Percentiles rank a stretch among this genome's conserved stretches.
Conservation (phyloP, 1,140 invertebrate species). For the Cherax destructor region DNA sequence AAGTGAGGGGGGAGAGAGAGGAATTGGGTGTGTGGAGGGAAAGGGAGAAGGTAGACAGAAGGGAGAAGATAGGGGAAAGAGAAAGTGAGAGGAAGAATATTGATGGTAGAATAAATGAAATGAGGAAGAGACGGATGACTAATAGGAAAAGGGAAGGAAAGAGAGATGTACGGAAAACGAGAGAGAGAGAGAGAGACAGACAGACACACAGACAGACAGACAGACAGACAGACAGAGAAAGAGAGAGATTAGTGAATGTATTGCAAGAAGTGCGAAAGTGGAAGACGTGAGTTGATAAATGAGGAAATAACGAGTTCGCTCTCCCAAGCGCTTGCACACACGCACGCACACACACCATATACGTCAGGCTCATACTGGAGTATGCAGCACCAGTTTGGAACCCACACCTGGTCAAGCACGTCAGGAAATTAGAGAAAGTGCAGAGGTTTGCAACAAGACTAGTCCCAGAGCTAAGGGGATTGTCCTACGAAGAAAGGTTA, state of each 20-base stretch:
- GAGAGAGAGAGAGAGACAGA: background rate
- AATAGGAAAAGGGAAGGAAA: background rate
- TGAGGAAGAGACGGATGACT: background rate
- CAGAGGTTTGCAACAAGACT: no score
- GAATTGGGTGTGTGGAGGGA: background rate
- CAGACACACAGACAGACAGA: background rate
- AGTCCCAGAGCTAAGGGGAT: no score
- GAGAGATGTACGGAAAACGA: background rate
- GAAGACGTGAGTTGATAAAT: background rate
- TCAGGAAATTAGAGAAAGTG: no score
- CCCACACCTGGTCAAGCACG: no score
- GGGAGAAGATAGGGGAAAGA: background rate
- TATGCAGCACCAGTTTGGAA: no score
- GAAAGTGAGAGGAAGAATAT: background rate
- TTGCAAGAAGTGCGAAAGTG: background rate
- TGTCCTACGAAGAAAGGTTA: no score
- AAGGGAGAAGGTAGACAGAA: background rate
- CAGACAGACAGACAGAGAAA: background rate
- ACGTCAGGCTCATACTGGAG: no score
- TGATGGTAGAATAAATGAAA: background rate
- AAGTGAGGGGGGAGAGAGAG: background rate
- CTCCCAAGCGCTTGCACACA: no score
- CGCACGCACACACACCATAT: no score
- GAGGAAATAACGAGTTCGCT: no score
- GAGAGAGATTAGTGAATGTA: background rate